A percentile compares a stretch with the other conserved stretches of the same genome.
phyloP scores from a whole-genome alignment of 2,888 invertebrate genomes.

The Pteria penguin region DNA sequence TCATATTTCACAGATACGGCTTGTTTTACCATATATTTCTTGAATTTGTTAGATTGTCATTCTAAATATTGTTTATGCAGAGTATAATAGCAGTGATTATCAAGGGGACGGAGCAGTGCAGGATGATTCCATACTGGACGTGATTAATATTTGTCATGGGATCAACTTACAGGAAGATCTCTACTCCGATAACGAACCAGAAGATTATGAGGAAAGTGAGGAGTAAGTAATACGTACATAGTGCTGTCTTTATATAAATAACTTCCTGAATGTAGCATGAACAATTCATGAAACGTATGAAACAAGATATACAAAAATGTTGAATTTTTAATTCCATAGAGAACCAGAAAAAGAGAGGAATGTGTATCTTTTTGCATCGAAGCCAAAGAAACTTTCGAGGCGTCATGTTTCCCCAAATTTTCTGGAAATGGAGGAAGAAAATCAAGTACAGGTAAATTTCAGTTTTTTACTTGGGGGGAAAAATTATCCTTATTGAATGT shows the following conservation, averaged over 20 bases:
- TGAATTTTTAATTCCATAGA: background rate
- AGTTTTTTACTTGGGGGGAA: background rate
- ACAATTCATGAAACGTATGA: too few species aligned
- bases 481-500: too few species aligned
- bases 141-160: conserved; percentile 62
- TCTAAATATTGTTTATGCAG: conserved; percentile 29
- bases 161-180: conserved; percentile 21
- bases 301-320: background rate
- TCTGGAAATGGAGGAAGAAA: conserved; percentile 17
- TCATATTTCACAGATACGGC: background rate
- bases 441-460: conserved; percentile 23
- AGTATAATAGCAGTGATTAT: conserved; percentile 55
- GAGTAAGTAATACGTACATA: conserved; percentile 54
- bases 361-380: conserved; percentile 69
- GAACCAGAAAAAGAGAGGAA: conserved; percentile 55
- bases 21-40: background rate
- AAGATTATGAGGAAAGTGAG: conserved; percentile 69
- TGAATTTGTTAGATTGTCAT: background rate
- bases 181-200: conserved; percentile 21
- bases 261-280: too few species aligned
- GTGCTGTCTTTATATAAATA: background rate
- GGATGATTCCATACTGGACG: conserved; percentile 68
- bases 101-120: conserved; percentile 49
- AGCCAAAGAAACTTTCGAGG: conserved; percentile 70
- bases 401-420: conserved; percentile 65